phyloP scores from a whole-genome alignment of 2,888 invertebrate genomes.

The Hydraecia micacea region DNA sequence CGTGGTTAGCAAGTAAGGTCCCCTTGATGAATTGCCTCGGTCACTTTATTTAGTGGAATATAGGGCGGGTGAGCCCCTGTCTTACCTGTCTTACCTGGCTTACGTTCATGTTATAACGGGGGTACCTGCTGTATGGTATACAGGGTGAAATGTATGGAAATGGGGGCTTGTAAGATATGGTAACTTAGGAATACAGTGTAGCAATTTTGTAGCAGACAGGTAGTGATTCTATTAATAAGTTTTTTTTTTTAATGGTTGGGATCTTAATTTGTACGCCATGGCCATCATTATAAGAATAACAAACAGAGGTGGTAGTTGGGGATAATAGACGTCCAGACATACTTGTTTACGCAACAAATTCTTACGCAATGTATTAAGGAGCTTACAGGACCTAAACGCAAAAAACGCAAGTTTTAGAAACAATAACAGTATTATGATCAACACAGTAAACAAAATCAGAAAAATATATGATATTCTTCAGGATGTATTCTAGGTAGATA shows the following conservation, averaged over 20 bases:
- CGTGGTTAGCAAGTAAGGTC: constrained; percentile 47
- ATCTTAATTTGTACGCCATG: not conserved
- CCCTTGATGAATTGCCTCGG: constrained; percentile 65
- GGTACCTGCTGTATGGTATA: not conserved
- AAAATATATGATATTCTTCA: too few relatives aligned
- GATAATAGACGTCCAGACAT: not conserved
- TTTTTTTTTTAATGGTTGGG: not conserved
- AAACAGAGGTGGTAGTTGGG: too few relatives aligned
- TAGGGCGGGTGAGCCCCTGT: constrained; percentile 43
- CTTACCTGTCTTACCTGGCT: constrained; percentile 58
- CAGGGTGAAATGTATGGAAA: constrained; percentile 33
- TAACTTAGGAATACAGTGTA: not conserved
- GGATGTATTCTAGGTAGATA: too few relatives aligned
- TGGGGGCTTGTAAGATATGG: not conserved
- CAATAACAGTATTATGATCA: too few relatives aligned
- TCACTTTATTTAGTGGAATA: constrained; percentile 66
- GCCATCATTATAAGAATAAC: not conserved
- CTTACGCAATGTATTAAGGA: too few relatives aligned
- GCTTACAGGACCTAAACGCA: too few relatives aligned
- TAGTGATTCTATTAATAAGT: not conserved
- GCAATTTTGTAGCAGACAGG: not conserved
- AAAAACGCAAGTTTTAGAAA: too few relatives aligned
- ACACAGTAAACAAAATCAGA: too few relatives aligned
- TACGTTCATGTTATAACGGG: constrained; percentile 30
- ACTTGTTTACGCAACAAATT: not conserved